phyloP scores from a whole-genome alignment of 1,140 invertebrate species.

The Phenacoccus solenopsis region DNA sequence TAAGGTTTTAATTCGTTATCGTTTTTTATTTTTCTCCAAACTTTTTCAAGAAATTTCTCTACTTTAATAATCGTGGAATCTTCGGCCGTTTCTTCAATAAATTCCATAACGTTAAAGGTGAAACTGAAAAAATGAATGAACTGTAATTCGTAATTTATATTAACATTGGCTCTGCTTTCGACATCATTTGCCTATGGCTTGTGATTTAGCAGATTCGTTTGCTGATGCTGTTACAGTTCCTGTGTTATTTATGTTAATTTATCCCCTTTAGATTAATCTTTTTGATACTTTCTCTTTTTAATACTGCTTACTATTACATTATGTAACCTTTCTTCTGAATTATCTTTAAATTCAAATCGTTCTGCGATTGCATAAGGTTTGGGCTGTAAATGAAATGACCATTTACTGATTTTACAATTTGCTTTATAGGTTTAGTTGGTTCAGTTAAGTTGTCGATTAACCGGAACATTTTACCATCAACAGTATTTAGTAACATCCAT shows the following conservation, averaged over 20 bases:
- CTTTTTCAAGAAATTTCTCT: constrained; percentile 5
- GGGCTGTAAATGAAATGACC: not conserved
- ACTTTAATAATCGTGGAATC: not conserved
- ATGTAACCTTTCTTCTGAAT: not conserved
- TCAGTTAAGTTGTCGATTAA: not conserved
- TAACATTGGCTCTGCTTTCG: not conserved
- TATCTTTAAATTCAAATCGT: not conserved
- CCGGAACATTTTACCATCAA: not conserved
- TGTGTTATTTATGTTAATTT: not conserved
- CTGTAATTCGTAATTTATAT: not conserved
- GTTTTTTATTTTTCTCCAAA: constrained; percentile 11
- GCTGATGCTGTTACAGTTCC: not conserved
- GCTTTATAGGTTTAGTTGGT: not conserved
- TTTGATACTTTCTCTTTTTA: not conserved
- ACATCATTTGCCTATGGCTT: not conserved
- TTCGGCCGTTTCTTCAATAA: not conserved
- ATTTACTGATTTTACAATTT: not conserved
- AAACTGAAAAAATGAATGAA: not conserved
- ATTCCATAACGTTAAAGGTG: not conserved
- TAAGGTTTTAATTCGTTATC: not conserved
- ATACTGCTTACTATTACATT: not conserved
- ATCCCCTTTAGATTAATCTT: not conserved
- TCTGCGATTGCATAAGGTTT: not conserved
- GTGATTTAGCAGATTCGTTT: not conserved
- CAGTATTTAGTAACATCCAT: too few relatives aligned